These are phyloP conservation scores for Drosophila colorata DNA, from an alignment of 2,888 invertebrate genomes.

Conservation along the genomic window DNA sequence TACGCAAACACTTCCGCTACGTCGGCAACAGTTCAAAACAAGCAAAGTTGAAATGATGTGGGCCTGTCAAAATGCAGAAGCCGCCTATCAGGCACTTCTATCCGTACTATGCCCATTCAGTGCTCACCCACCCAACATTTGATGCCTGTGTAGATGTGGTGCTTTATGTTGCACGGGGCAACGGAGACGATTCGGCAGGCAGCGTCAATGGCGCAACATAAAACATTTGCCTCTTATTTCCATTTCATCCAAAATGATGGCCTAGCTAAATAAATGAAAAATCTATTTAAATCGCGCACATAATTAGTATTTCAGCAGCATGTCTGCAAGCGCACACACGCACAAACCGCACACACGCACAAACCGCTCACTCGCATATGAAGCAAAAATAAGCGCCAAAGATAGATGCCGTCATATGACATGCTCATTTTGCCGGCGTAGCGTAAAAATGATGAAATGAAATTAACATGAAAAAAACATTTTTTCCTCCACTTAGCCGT, in stretches of 20 bases:
- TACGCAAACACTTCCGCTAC: constrained; percentile 73
- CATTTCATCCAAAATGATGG: constrained; percentile 74
- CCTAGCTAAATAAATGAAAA: constrained; percentile 79
- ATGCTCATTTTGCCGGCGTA: constrained; percentile 70
- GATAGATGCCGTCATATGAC: constrained; percentile 69
- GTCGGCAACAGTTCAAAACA: constrained; percentile 70
- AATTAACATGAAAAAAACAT: constrained; percentile 69
- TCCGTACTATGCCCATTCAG: constrained; percentile 6
- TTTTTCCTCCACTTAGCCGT: constrained; percentile 30
- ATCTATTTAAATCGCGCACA: constrained; percentile 82
- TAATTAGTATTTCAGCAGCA: constrained; percentile 81
- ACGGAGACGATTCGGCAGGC: constrained; percentile 20
- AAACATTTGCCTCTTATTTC: constrained; percentile 77
- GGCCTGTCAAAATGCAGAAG: constrained; percentile 73
- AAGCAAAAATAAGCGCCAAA: constrained; percentile 61
- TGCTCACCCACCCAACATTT: constrained; percentile 24
- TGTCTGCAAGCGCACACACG: constrained; percentile 57
- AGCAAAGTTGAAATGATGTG: constrained; percentile 69
- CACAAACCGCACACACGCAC: constrained; percentile 19
- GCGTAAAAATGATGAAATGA: constrained; percentile 76
- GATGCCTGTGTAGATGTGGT: constrained; percentile 7
- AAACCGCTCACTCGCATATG: constrained; percentile 8
- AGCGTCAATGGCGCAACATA: constrained; percentile 73
- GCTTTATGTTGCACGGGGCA: constrained; percentile 31
- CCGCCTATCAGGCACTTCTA: constrained; percentile 26